A percentile compares a stretch with the other conserved stretches of the same genome.
These are phyloP conservation scores for Plumapathes pennacea DNA, from an alignment of 92 coral and sea anemone species.

Conservation along the genomic window DNA sequence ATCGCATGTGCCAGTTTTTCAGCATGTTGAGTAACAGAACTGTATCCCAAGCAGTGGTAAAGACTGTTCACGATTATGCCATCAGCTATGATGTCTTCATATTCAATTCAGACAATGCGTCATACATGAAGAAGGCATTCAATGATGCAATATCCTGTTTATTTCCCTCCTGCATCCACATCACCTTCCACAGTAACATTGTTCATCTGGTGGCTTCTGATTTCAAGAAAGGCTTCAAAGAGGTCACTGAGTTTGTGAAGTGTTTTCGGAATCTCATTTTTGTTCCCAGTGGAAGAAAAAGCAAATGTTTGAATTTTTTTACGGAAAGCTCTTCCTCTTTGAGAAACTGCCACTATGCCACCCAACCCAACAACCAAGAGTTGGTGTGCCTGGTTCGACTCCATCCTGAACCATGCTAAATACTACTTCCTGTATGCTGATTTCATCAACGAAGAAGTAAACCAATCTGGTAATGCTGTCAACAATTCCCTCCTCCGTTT, in stretches of 20 bases:
- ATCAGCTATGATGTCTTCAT: slow-evolving; percentile 57
- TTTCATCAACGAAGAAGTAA: slow-evolving; percentile 30
- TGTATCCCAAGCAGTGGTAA: slow-evolving; percentile 44
- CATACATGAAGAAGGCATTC: slow-evolving; percentile 59
- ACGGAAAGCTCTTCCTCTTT: slow-evolving; percentile 9
- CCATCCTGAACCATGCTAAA: slow-evolving; percentile 30
- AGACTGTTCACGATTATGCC: slow-evolving; percentile 44
- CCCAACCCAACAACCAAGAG: slow-evolving; percentile 59
- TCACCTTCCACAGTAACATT: slow-evolving; percentile 56
- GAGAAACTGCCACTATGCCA: slow-evolving; percentile 31
- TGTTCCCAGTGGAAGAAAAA: slow-evolving; percentile 56
- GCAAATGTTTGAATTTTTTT: slow-evolving; percentile 49
- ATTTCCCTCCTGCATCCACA: slow-evolving; percentile 41
- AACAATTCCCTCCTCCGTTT: slow-evolving; percentile 24
- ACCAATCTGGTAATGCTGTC: slow-evolving; percentile 8
- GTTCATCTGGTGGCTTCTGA: slow-evolving; percentile 58
- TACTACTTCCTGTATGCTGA: slow-evolving; percentile 4
- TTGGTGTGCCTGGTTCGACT: slow-evolving; percentile 37
- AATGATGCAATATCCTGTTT: slow-evolving; percentile 31
- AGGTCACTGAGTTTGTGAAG: slow-evolving; percentile 49
- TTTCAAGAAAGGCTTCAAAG: slow-evolving; percentile 40
- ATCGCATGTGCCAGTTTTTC: slow-evolving; percentile 28
- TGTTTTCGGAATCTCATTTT: slow-evolving; percentile 49
- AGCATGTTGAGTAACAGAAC: slow-evolving; percentile 44
- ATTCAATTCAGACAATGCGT: slow-evolving; percentile 66